Evolutionary conservation across 2,113 vertebrate genomes (phyloP).

Genomic region (Vombatus ursinus): DNA sequence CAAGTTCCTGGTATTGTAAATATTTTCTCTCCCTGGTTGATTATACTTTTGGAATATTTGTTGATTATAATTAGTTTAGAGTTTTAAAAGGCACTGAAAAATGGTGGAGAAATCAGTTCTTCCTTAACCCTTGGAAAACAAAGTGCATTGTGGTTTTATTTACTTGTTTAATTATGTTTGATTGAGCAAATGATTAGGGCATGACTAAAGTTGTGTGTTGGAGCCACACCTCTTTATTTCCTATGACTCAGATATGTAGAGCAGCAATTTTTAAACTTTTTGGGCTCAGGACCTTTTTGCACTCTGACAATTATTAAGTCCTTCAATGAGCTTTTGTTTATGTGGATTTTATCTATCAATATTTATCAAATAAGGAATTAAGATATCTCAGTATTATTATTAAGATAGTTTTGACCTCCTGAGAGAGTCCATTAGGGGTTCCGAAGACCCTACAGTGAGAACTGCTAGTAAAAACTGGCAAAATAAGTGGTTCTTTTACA

Average conservation of each 20-base stretch:
- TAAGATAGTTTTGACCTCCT: no score
- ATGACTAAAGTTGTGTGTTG: conserved; percentile 23
- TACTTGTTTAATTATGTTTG: conserved; percentile 20
- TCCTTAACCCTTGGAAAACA: not conserved
- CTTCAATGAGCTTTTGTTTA: no score
- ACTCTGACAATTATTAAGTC: no score
- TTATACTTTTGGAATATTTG: not conserved
- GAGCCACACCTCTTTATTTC: conserved; percentile 27
- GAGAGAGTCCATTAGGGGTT: no score
- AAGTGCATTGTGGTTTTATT: conserved; percentile 34
- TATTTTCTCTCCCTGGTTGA: conserved; percentile 12
- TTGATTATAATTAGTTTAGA: conserved; percentile 29
- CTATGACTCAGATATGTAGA: not conserved
- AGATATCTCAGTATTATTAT: no score
- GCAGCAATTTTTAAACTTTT: not conserved
- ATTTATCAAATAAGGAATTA: no score
- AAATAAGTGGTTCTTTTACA: conserved; percentile 33
- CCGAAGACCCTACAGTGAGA: no score
- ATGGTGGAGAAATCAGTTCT: conserved; percentile 11
- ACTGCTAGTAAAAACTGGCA: no score
- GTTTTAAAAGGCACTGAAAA: conserved; percentile 21
- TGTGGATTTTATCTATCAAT: no score
- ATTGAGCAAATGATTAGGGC: not conserved
- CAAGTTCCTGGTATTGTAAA: not conserved
- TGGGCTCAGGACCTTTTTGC: no score